Conservation (phyloP, 2,113 vertebrate genomes). For the Camarhynchus parvulus region DNA sequence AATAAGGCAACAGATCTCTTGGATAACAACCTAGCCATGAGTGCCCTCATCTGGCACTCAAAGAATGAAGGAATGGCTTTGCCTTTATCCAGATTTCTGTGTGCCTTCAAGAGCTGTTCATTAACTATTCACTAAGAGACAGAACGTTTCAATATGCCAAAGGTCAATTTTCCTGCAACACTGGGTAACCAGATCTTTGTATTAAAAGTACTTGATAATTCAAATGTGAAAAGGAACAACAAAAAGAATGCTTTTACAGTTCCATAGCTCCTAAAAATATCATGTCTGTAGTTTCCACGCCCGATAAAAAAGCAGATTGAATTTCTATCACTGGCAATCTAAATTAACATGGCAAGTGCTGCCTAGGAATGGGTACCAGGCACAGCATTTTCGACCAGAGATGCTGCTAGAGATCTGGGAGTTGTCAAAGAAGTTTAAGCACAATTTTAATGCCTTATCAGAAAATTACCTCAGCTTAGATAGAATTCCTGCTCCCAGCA, state of each 20-base stretch:
- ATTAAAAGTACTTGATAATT: background rate
- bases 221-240: background rate
- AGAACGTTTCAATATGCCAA: background rate
- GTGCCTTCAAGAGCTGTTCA: background rate
- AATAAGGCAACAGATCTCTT: background rate
- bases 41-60: background rate
- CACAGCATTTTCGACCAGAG: background rate
- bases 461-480: background rate
- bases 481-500: background rate
- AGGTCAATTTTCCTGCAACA: background rate
- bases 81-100: background rate
- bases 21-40: background rate
- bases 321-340: background rate
- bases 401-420: background rate
- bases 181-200: background rate
- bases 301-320: background rate
- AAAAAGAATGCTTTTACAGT: background rate
- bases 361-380: rapidly evolving
- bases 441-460: background rate
- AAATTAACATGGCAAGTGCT: background rate
- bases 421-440: background rate
- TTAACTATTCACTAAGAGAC: background rate
- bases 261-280: background rate
- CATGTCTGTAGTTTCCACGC: background rate
- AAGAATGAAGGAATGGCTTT: background rate